A percentile compares a stretch with the other conserved stretches of the same genome.
Evolutionary conservation across 2,888 invertebrate genomes (phyloP).

Genomic region (Steinernema scapterisci): DNA sequence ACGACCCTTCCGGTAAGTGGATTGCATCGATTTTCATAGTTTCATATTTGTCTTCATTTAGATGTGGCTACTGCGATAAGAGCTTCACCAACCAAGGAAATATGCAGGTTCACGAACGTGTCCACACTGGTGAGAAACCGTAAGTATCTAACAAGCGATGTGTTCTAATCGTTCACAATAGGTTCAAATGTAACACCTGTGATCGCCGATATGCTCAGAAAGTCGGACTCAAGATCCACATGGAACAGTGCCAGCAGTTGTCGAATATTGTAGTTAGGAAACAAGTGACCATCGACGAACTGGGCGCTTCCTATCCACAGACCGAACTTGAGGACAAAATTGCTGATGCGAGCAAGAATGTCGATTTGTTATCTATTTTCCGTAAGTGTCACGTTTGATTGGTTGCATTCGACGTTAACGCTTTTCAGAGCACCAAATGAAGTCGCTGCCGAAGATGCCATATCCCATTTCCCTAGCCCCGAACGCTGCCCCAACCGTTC

Average conservation of each 20-base stretch:
- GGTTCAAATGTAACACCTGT: conserved; percentile 61
- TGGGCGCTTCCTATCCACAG: neutral
- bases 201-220: conserved; percentile 63
- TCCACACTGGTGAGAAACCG: conserved; percentile 54
- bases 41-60: conserved; percentile 32
- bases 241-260: conserved; percentile 59
- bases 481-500: conserved; percentile 6
- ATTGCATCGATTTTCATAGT: neutral
- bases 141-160: conserved; percentile 34
- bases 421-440: conserved; percentile 17
- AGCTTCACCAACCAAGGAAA: conserved; percentile 64
- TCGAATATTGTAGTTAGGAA: neutral
- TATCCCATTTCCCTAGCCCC: conserved; percentile 22
- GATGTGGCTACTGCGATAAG: conserved; percentile 61
- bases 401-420: neutral
- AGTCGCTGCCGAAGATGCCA: conserved; percentile 24
- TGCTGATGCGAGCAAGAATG: neutral
- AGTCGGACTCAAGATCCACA: conserved; percentile 63
- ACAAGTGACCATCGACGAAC: neutral
- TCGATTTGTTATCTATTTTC: conserved; percentile 16
- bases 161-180: conserved; percentile 34
- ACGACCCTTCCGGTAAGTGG: conserved; percentile 50
- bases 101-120: conserved; percentile 55
- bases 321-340: neutral
- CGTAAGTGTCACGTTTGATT: neutral